phyloP scores from a whole-genome alignment of 2,888 invertebrate genomes.

The Malthinus flaveolus region DNA sequence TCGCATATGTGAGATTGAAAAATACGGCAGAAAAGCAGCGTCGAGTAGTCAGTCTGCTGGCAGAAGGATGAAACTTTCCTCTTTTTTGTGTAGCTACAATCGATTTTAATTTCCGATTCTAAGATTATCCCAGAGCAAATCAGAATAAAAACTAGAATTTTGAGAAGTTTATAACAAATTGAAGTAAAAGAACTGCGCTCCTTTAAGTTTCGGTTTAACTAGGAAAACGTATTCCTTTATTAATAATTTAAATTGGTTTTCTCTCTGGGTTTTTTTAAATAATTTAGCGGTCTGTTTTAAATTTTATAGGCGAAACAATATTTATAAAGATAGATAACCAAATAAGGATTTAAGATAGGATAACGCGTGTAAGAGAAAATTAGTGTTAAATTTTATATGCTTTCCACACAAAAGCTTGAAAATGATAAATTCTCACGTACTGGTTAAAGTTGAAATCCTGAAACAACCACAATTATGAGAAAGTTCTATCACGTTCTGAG shows the following conservation, averaged over 20 bases:
- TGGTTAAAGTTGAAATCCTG: slow-evolving; percentile 35
- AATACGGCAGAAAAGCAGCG: slow-evolving; percentile 20
- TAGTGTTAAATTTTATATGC: slow-evolving; percentile 42
- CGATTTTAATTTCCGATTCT: slow-evolving; percentile 45
- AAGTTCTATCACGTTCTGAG: slow-evolving; percentile 37
- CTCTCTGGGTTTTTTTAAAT: not conserved
- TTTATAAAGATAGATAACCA: slow-evolving; percentile 7
- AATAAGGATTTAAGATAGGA: slow-evolving; percentile 20
- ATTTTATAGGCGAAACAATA: not conserved
- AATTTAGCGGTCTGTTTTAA: too few species aligned
- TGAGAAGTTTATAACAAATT: slow-evolving; percentile 29
- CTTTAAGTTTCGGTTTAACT: too few species aligned
- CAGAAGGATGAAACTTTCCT: slow-evolving; percentile 32
- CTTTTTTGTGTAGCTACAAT: slow-evolving; percentile 36
- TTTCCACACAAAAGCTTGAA: slow-evolving; percentile 38
- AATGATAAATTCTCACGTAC: slow-evolving; percentile 37
- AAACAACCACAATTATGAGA: slow-evolving; percentile 37
- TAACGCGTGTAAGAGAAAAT: slow-evolving; percentile 36
- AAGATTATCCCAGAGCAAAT: slow-evolving; percentile 38
- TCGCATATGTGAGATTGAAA: slow-evolving; percentile 42
- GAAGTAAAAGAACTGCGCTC: slow-evolving; percentile 5
- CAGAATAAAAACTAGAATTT: slow-evolving; percentile 31
- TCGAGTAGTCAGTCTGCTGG: slow-evolving; percentile 31
- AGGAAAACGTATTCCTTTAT: too few species aligned
- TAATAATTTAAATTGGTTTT: not conserved